These are phyloP conservation scores for Cyphomyrus plagiostoma DNA, from an alignment of 2,113 vertebrate species.

Conservation along the genomic window DNA sequence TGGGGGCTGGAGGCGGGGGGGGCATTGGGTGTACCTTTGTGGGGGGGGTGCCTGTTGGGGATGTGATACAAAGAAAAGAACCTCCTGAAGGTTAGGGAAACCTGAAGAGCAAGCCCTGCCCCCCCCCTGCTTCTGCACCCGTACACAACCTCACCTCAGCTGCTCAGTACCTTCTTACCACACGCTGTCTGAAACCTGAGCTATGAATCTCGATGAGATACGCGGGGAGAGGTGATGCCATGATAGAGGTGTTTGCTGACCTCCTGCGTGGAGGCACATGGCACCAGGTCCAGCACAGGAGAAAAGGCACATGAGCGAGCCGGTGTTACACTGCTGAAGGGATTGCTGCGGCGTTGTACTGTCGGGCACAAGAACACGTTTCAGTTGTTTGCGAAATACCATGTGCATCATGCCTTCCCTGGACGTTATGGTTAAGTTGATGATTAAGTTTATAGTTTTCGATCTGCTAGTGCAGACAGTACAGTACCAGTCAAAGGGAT, in stretches of 20 bases:
- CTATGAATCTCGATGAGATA: neutral
- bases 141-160: neutral
- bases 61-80: neutral
- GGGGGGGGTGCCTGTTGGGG: slow-evolving; percentile 24
- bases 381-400: neutral
- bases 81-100: neutral
- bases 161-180: neutral
- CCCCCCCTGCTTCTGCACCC: neutral
- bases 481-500: neutral
- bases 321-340: neutral
- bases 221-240: neutral
- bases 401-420: neutral
- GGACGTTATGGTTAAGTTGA: neutral
- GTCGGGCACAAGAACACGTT: neutral
- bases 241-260: neutral
- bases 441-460: neutral
- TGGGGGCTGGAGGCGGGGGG: slow-evolving; percentile 49
- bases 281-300: neutral
- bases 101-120: neutral
- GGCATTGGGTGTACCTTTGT: slow-evolving; percentile 32
- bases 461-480: neutral
- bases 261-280: neutral
- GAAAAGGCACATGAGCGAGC: neutral
- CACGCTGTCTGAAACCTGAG: neutral
- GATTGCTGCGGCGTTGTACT: neutral